A percentile compares a stretch with the other conserved stretches of the same genome.
phyloP scores from a whole-genome alignment of 37 sponge, comb jelly and placozoan genomes.

The Lycopodina hypogea region DNA sequence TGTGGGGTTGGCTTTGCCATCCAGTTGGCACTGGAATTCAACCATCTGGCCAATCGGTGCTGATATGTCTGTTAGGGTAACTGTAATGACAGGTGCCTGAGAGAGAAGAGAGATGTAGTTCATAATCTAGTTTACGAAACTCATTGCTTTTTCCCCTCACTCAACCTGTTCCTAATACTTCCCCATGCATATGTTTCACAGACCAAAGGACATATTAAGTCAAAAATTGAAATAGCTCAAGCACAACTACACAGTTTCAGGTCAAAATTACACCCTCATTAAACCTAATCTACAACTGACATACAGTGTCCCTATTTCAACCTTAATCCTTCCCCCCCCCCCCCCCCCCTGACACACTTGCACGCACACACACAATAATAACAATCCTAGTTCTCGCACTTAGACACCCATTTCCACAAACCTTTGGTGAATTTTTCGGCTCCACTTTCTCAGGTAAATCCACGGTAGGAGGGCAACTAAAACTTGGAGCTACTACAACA shows the following conservation, averaged over 20 bases:
- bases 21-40: constrained; percentile 35
- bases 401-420: neutral
- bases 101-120: neutral
- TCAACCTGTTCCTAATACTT: too few species aligned
- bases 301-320: neutral
- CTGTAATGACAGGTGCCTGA: constrained; percentile 21
- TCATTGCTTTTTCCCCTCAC: too few species aligned
- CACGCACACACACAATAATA: too few species aligned
- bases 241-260: too few species aligned
- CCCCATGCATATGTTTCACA: too few species aligned
- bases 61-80: constrained; percentile 40
- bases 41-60: constrained; percentile 17
- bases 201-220: neutral
- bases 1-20: constrained; percentile 21
- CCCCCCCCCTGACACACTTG: neutral
- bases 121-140: too few species aligned
- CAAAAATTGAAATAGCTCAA: neutral
- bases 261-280: too few species aligned
- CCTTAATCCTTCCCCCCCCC: neutral
- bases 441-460: neutral
- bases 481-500: neutral
- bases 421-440: neutral
- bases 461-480: neutral
- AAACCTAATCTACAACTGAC: neutral
- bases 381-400: too few species aligned